Evolutionary conservation across 2,113 vertebrate genomes (phyloP).

Genomic region (Solea solea): DNA sequence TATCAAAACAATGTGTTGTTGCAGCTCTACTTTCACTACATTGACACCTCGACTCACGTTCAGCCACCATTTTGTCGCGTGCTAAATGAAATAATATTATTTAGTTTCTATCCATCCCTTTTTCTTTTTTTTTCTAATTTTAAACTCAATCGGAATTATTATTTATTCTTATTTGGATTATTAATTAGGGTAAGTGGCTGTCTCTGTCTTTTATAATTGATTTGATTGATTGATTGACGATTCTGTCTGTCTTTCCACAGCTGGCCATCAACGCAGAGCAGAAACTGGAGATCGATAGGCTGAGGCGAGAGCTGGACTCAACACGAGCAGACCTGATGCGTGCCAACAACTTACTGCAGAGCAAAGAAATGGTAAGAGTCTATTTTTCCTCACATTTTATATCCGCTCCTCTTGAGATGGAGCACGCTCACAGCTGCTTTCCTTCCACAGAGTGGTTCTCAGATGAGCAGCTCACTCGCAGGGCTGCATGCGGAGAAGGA

Average conservation of each 20-base stretch:
- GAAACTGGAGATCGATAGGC: conserved; percentile 74
- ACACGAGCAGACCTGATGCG: conserved; percentile 52
- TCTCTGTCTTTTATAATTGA: no score
- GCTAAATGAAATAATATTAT: no score
- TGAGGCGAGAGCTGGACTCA: conserved; percentile 75
- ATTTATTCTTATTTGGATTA: no score
- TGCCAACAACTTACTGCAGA: conserved; percentile 63
- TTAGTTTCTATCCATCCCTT: no score
- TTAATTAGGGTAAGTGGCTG: no score
- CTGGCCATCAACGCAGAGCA: conserved; percentile 74
- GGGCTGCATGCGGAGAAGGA: conserved; percentile 82
- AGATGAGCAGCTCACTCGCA: conserved; percentile 72
- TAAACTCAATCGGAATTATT: no score
- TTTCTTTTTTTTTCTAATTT: no score
- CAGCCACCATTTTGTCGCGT: no score
- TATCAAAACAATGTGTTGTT: background rate
- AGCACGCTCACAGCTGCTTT: background rate
- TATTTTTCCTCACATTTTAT: background rate
- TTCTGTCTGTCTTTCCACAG: conserved; percentile 18
- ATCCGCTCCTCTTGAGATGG: background rate
- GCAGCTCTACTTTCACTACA: background rate
- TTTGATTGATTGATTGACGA: no score
- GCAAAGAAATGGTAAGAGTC: conserved; percentile 68
- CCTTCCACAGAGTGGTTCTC: conserved; percentile 72
- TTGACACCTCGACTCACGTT: background rate